These are phyloP conservation scores for Cheumatopsyche charites DNA, from an alignment of 1,140 invertebrate species.

Conservation along the genomic window DNA sequence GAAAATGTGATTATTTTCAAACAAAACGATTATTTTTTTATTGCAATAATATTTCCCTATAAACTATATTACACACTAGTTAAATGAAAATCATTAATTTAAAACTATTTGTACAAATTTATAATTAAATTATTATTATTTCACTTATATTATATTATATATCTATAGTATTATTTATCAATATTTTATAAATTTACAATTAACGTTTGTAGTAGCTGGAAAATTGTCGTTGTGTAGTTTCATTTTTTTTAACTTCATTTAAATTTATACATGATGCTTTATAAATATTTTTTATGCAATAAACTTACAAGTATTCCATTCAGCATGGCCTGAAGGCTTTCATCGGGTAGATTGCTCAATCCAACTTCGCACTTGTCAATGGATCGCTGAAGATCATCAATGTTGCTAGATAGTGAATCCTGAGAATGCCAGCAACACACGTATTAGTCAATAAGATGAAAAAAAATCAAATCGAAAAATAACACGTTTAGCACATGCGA, in stretches of 20 bases:
- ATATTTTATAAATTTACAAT: not conserved
- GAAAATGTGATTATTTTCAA: not conserved
- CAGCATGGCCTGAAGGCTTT: slow-evolving; percentile 72
- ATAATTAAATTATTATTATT: too few relatives aligned
- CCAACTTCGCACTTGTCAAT: slow-evolving; percentile 69
- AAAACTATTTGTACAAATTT: too few relatives aligned
- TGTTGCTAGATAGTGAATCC: slow-evolving; percentile 70
- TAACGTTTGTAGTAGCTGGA: too few relatives aligned
- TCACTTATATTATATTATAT: too few relatives aligned
- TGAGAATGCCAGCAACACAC: slow-evolving; percentile 60
- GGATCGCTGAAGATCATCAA: slow-evolving; percentile 69
- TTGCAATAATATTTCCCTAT: slow-evolving; percentile 4
- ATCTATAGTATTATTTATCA: not conserved
- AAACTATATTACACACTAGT: not conserved
- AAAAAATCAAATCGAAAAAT: too few relatives aligned
- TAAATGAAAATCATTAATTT: not conserved
- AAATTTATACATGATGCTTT: not conserved
- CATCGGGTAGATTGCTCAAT: slow-evolving; percentile 69
- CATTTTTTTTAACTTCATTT: not conserved
- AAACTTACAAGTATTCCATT: slow-evolving; percentile 70
- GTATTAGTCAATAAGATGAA: slow-evolving; percentile 50
- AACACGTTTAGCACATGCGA: too few relatives aligned
- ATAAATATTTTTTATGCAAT: not conserved
- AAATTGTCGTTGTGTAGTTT: too few relatives aligned
- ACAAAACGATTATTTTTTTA: not conserved